Percentiles rank a stretch among this genome's conserved stretches.
Evolutionary conservation across 2,888 invertebrate species (phyloP).

Genomic region (Nymphalis polychloros): DNA sequence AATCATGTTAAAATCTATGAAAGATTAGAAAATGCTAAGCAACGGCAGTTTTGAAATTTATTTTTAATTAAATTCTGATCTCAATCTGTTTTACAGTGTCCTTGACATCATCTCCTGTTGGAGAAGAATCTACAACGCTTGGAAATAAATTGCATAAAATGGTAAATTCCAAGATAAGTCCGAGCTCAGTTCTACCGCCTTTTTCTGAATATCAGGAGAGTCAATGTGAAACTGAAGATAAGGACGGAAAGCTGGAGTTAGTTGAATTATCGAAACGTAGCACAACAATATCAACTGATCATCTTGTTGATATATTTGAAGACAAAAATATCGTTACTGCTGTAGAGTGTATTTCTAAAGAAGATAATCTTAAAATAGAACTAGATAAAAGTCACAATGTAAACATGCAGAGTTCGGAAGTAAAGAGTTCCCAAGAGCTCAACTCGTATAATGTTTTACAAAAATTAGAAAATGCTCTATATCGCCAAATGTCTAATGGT

Average conservation of each 20-base stretch:
- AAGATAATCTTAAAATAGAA: constrained; percentile 28
- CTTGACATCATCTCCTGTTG: constrained; percentile 46
- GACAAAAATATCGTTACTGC: constrained; percentile 57
- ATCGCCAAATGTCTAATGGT: constrained; percentile 52
- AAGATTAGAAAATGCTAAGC: too few species aligned
- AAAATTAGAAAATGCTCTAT: constrained; percentile 54
- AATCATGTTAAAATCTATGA: too few species aligned
- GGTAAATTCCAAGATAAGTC: constrained; percentile 51
- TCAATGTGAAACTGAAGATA: constrained; percentile 35
- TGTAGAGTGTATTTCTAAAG: constrained; percentile 46
- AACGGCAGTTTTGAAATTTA: too few species aligned
- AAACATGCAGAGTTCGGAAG: neutral
- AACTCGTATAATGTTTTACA: constrained; percentile 50
- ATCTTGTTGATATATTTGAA: constrained; percentile 51
- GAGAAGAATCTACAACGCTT: constrained; percentile 52
- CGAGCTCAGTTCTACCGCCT: constrained; percentile 42
- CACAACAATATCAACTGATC: constrained; percentile 49
- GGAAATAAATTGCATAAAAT: constrained; percentile 57
- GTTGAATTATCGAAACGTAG: constrained; percentile 40
- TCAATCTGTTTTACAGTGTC: constrained; percentile 46
- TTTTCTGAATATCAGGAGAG: constrained; percentile 50
- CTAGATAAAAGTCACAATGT: constrained; percentile 18
- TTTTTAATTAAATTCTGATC: neutral
- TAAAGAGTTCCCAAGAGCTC: constrained; percentile 26
- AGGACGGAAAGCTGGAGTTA: constrained; percentile 37